These are phyloP conservation scores for Chlorocebus sabaeus DNA, from an alignment of 2,113 vertebrate species.

Conservation along the genomic window DNA sequence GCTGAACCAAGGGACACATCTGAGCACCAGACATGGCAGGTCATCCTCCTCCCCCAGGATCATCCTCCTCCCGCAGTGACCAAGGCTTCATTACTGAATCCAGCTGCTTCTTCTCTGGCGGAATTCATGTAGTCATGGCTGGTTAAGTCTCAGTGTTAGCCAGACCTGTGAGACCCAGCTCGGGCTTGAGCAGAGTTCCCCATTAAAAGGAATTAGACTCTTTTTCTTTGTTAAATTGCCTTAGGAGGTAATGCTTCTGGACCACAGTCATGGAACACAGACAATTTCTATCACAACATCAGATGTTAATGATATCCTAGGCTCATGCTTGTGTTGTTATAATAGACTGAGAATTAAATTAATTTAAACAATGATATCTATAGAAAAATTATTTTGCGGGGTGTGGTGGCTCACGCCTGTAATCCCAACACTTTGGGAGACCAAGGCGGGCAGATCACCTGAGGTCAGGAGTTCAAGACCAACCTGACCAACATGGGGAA, in stretches of 20 bases:
- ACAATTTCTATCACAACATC: not conserved
- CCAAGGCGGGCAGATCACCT: no score
- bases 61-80: not conserved
- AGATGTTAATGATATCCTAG: not conserved
- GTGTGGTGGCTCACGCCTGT: no score
- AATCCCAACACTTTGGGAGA: no score
- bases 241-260: not conserved
- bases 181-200: not conserved
- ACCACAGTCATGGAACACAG: not conserved
- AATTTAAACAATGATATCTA: not conserved
- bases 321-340: not conserved
- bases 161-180: not conserved
- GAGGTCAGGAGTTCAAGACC: no score
- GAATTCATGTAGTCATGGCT: no score
- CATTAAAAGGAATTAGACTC: not conserved
- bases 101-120: not conserved
- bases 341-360: not conserved
- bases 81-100: not conserved
- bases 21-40: not conserved
- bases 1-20: not conserved
- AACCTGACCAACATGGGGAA: no score
- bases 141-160: not conserved
- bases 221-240: not conserved
- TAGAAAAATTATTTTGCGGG: not conserved
- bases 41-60: not conserved